Conservation (phyloP, 1,140 invertebrate species). For the Drusus annulatus region DNA sequence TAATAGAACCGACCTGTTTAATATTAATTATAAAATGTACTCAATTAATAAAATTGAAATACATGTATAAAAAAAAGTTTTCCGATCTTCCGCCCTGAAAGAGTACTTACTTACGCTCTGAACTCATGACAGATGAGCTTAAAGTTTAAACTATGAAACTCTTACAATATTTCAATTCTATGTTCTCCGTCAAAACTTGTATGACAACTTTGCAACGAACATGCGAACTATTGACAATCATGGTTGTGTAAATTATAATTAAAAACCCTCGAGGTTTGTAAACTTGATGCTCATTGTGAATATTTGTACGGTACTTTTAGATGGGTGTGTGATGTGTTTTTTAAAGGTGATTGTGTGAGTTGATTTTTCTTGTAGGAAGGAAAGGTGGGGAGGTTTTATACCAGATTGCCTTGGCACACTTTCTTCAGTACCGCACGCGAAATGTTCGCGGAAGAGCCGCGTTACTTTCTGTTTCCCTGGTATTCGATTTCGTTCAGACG, state of each 20-base stretch:
- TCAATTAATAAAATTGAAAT: neutral
- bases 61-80: neutral
- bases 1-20: too few relatives aligned
- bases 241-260: too few relatives aligned
- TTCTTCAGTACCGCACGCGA: slow-evolving; percentile 30
- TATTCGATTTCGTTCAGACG: slow-evolving; percentile 14
- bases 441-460: slow-evolving; percentile 18
- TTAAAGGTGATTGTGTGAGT: neutral
- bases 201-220: too few relatives aligned
- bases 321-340: too few relatives aligned
- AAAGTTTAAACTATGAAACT: neutral
- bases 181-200: too few relatives aligned
- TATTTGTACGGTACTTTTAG: too few relatives aligned
- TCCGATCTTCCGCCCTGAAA: slow-evolving; percentile 27
- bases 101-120: too few relatives aligned
- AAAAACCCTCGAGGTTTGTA: too few relatives aligned
- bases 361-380: slow-evolving; percentile 34
- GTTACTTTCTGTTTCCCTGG: slow-evolving; percentile 20
- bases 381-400: slow-evolving; percentile 47
- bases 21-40: too few relatives aligned
- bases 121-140: slow-evolving; percentile 8
- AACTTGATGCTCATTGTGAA: neutral
- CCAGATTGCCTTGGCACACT: slow-evolving; percentile 48
- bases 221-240: too few relatives aligned
- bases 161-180: neutral